phyloP scores from a whole-genome alignment of 2,888 invertebrate species.

The Trichogramma dendrolimi region DNA sequence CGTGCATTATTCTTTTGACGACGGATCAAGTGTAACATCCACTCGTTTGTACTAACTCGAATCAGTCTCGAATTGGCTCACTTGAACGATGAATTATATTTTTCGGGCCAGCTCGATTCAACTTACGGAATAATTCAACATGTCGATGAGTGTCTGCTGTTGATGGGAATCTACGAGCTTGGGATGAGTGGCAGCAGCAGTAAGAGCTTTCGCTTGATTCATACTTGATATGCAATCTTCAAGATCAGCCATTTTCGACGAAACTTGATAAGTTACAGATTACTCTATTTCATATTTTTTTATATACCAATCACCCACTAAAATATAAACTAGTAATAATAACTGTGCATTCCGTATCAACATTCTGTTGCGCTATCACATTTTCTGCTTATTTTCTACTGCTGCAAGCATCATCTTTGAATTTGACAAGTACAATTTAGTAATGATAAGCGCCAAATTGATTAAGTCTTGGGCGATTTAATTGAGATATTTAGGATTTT shows the following conservation, averaged over 20 bases:
- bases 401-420: not conserved
- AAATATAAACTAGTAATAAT: too few species aligned
- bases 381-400: not conserved
- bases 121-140: too few species aligned
- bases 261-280: too few species aligned
- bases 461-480: too few species aligned
- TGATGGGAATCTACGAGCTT: too few species aligned
- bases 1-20: constrained; percentile 26
- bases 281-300: not conserved
- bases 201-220: constrained; percentile 12
- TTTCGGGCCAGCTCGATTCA: not conserved
- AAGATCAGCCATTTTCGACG: constrained; percentile 13
- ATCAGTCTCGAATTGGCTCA: not conserved
- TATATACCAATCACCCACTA: not conserved
- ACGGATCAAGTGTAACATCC: too few species aligned
- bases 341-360: not conserved
- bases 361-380: not conserved
- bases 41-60: too few species aligned
- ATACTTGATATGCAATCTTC: constrained; percentile 4
- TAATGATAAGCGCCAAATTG: too few species aligned
- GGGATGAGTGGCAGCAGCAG: not conserved
- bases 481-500: too few species aligned
- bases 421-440: too few species aligned
- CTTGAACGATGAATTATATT: not conserved
- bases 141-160: too few species aligned